phyloP scores from a whole-genome alignment of 2,888 invertebrate genomes.

The Apodemia hepburni region DNA sequence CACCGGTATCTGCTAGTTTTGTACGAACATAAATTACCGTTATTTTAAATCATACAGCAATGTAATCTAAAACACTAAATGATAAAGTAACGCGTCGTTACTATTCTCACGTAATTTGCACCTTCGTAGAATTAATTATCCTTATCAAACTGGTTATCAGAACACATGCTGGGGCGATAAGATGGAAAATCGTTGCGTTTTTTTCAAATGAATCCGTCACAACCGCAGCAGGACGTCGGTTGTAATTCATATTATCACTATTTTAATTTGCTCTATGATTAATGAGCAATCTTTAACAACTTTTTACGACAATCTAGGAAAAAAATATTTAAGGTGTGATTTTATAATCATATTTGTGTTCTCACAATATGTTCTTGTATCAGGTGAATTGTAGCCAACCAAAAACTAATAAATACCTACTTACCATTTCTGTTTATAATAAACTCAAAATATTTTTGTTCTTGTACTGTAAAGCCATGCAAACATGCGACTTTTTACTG shows the following conservation, averaged over 20 bases:
- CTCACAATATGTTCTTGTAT: too few species aligned
- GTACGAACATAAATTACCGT: too few species aligned
- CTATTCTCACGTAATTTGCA: constrained; percentile 8
- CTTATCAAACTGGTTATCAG: constrained; percentile 8
- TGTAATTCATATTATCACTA: background rate
- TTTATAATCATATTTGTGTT: too few species aligned
- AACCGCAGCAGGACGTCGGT: background rate
- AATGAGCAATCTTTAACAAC: background rate
- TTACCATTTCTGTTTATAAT: too few species aligned
- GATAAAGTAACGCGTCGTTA: background rate
- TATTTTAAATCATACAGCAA: background rate
- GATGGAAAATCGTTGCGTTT: constrained; percentile 6
- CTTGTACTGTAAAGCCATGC: too few species aligned
- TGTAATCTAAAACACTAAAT: background rate
- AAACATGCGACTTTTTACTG: too few species aligned
- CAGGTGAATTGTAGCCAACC: too few species aligned
- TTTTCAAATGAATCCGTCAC: constrained; percentile 3
- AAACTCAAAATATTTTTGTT: too few species aligned
- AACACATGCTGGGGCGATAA: constrained; percentile 12
- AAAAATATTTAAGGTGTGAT: background rate
- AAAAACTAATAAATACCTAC: too few species aligned
- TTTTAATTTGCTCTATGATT: background rate
- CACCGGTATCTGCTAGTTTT: too few species aligned
- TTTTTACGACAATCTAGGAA: background rate
- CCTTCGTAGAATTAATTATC: background rate